These are phyloP conservation scores for Drosophila longiperda DNA, from an alignment of 2,888 invertebrate genomes.

Conservation along the genomic window DNA sequence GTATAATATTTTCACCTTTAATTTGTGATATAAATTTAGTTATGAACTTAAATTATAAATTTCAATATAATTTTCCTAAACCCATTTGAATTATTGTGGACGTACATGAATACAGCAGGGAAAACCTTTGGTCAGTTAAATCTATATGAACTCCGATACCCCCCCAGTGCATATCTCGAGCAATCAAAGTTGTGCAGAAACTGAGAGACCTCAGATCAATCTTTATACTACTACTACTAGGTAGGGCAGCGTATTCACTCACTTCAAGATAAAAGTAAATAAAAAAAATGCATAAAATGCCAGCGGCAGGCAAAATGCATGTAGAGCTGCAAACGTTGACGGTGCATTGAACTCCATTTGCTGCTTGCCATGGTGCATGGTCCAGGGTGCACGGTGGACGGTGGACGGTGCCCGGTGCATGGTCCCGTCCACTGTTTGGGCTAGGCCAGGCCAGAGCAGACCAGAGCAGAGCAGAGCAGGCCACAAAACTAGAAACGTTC, in stretches of 20 bases:
- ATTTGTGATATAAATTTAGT: background rate
- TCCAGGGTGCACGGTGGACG: constrained; percentile 2
- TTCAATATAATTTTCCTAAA: background rate
- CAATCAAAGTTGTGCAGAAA: constrained; percentile 17
- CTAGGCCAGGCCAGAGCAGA: constrained; percentile 31
- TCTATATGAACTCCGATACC: constrained; percentile 5
- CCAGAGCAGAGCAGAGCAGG: constrained; percentile 10
- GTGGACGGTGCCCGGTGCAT: background rate
- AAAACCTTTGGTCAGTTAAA: background rate
- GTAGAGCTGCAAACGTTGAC: constrained; percentile 54
- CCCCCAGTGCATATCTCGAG: constrained; percentile 19
- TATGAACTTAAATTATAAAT: background rate
- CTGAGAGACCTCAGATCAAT: constrained; percentile 31
- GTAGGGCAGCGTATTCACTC: constrained; percentile 62
- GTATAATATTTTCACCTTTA: background rate
- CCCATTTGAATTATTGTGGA: background rate
- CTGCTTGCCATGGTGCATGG: constrained; percentile 38
- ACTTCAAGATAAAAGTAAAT: constrained; percentile 73
- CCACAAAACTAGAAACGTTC: constrained; percentile 59
- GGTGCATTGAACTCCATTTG: constrained; percentile 67
- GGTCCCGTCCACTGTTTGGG: constrained; percentile 39
- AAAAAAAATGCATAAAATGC: constrained; percentile 78
- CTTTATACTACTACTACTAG: constrained; percentile 23
- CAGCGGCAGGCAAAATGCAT: constrained; percentile 72
- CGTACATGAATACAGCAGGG: background rate